Evolutionary conservation across 2,797 vertebrate genomes (phyloP).

Genomic region (Esox lucius): DNA sequence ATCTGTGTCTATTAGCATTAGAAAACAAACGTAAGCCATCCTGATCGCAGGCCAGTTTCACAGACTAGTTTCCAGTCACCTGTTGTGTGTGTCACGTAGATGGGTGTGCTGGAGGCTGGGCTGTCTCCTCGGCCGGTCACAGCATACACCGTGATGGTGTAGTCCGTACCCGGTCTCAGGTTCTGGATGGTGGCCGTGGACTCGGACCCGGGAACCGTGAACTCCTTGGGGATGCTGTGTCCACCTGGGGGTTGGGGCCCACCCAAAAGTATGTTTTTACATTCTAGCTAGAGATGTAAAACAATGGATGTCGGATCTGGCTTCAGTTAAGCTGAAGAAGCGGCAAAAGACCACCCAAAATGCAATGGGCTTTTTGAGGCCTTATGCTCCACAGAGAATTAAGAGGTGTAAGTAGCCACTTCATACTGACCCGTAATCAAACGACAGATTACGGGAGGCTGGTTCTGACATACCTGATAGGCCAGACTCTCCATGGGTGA

Average conservation of each 20-base stretch:
- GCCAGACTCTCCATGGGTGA: slow-evolving; percentile 92
- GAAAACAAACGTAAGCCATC: too few species aligned
- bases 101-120: slow-evolving; percentile 92
- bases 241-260: slow-evolving; percentile 73
- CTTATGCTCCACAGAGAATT: too few species aligned
- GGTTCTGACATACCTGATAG: slow-evolving; percentile 6
- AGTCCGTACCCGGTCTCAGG: slow-evolving; percentile 88
- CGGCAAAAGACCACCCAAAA: too few species aligned
- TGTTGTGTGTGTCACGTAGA: slow-evolving; percentile 89
- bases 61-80: slow-evolving; percentile 54
- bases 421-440: too few species aligned
- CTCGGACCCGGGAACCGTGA: slow-evolving; percentile 88
- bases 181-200: slow-evolving; percentile 85
- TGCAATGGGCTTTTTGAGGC: too few species aligned
- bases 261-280: background rate
- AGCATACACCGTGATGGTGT: slow-evolving; percentile 91
- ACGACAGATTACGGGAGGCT: background rate
- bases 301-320: too few species aligned
- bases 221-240: slow-evolving; percentile 83
- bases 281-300: background rate
- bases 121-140: slow-evolving; percentile 97
- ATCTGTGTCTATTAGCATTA: too few species aligned
- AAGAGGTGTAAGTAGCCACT: too few species aligned
- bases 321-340: too few species aligned
- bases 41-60: background rate